Evolutionary conservation across 2,797 vertebrate species (phyloP), one percentile per base, ranked within the genome.

Genomic region (Lophotriccus pileatus): DNA sequence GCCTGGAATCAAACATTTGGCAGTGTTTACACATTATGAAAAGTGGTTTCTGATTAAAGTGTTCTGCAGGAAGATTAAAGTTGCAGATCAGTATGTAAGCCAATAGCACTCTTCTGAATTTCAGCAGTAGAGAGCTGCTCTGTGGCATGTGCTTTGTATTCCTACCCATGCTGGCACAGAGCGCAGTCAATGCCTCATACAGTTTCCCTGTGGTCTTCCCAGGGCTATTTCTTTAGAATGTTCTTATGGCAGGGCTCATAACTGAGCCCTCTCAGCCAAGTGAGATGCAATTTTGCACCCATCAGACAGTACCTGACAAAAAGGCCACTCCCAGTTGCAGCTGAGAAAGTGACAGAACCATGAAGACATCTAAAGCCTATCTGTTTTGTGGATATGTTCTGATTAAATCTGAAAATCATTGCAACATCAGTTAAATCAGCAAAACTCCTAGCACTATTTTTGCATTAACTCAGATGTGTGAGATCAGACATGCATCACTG

Each of bases 1-100:
- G 63, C 62, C 86, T 59, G 32, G 67, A 91, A 96, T 95, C 79
- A 91, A 93, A 73, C 41, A 84, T 79, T 88, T 93, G 76, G 62
- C 69, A 82, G 59, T 70, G 62, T 89, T 95, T 93, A 84, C 87
- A 95, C 88, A 93, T 94, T 92, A 93, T 79, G 87, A 91, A 91
- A 95, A 93, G 86, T 63, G 14, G 22, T 93, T 94, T 94, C 58
- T 69, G 75, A 81, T 89, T 92, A 76, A 91, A 92, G 58, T 36
- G 41, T 86, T 94, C 79, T 23, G 1, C 3, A 2, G 64, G 28
- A 92, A 89, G 81, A 68, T 41, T 78, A 36, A 89, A 89, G 53
- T 89, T 95, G 68, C 84, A 78, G 43, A 80, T 83, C 41, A 50
- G 46, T 68, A 24, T 0, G 0, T 50, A 77, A 94, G 39, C 84